Conservation (phyloP, 2,888 invertebrate genomes). For the Litoditis marina region DNA sequence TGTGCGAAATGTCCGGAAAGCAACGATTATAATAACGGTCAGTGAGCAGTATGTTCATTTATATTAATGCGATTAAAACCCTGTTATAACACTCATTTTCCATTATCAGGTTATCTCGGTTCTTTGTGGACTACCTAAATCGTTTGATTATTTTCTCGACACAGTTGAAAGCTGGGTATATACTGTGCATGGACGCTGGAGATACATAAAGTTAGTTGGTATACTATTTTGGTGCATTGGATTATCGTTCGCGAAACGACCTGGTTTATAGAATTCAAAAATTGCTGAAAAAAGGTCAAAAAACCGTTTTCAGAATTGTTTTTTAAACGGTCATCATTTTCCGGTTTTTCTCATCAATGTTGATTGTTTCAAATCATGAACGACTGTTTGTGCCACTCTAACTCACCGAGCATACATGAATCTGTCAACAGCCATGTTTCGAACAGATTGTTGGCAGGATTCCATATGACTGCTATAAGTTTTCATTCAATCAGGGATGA, state of each 20-base stretch:
- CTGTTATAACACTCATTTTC: no score
- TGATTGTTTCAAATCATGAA: no score
- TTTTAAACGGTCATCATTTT: no score
- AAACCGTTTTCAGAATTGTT: no score
- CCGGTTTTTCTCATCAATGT: no score
- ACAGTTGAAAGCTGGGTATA: conserved; percentile 71
- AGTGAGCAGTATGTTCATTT: not conserved
- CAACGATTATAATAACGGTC: conserved; percentile 76
- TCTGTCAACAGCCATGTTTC: no score
- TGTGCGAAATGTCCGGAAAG: conserved; percentile 69
- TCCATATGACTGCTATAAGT: not conserved
- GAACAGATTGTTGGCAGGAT: not conserved
- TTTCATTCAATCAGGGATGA: no score
- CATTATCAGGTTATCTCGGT: conserved; percentile 69
- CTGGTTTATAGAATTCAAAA: no score
- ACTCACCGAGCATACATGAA: no score
- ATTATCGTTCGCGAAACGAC: no score
- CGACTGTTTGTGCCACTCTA: no score
- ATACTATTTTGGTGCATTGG: not conserved
- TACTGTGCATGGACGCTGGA: conserved; percentile 35
- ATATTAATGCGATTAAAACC: not conserved
- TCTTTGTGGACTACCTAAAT: conserved; percentile 78
- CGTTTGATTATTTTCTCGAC: conserved; percentile 73
- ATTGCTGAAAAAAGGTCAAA: no score
- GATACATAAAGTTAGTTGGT: conserved; percentile 31